A percentile compares a stretch with the other conserved stretches of the same genome.
Evolutionary conservation across 2,797 vertebrate species (phyloP).

Genomic region (Macrochelys suwanniensis): DNA sequence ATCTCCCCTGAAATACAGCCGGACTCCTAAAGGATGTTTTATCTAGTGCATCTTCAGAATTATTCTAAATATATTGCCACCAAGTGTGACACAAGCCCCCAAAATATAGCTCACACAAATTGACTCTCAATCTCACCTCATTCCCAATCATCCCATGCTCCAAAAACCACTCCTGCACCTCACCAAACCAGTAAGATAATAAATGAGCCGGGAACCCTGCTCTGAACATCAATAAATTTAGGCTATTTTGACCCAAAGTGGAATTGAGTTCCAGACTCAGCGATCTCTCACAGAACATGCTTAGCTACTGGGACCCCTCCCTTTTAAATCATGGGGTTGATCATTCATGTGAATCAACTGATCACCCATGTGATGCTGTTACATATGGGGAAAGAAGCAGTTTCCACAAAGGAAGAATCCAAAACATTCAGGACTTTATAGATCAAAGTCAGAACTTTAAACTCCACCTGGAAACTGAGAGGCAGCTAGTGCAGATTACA

Average conservation of each 20-base stretch:
- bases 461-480: not conserved
- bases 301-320: not conserved
- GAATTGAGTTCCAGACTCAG: not conserved
- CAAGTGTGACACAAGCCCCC: not conserved
- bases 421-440: not conserved
- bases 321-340: not conserved
- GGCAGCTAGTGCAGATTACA: not conserved
- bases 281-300: not conserved
- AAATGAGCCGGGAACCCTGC: not conserved
- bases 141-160: not conserved
- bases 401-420: not conserved
- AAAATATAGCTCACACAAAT: not conserved
- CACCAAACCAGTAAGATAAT: not conserved
- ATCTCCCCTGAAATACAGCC: not conserved
- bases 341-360: rapidly evolving
- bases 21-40: not conserved
- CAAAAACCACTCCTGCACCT: not conserved
- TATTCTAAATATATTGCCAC: not conserved
- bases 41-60: not conserved
- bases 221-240: rapidly evolving
- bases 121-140: not conserved
- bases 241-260: not conserved
- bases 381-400: not conserved
- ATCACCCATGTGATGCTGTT: not conserved
- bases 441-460: not conserved